Evolutionary conservation across 2,113 vertebrate genomes (phyloP).

Genomic region (Speoplatyrhinus poulsoni): DNA sequence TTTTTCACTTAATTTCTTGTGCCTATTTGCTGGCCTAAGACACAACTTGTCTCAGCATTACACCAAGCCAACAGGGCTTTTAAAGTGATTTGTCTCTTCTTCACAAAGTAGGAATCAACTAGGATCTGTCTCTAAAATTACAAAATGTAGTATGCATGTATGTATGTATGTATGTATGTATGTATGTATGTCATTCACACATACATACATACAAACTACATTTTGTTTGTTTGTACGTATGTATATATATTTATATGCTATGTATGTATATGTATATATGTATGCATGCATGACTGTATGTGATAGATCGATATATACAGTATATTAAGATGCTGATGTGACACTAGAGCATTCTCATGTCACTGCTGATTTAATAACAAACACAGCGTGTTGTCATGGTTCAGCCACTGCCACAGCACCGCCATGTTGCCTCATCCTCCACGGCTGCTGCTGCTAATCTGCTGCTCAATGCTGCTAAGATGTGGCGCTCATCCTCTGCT

Average conservation of each 20-base stretch:
- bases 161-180: too few species aligned
- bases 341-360: too few species aligned
- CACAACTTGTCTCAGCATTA: background rate
- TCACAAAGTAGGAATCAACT: background rate
- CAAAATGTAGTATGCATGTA: too few species aligned
- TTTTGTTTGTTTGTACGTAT: too few species aligned
- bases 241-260: too few species aligned
- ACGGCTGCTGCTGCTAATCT: conserved; percentile 57
- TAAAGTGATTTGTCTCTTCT: background rate
- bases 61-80: background rate
- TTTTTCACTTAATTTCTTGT: too few species aligned
- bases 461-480: conserved; percentile 47
- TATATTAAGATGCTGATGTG: background rate
- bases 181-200: background rate
- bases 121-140: too few species aligned
- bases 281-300: too few species aligned
- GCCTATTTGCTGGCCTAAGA: too few species aligned
- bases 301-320: background rate
- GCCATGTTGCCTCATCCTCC: conserved; percentile 18
- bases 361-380: background rate
- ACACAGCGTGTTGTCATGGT: conserved; percentile 24
- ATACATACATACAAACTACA: background rate
- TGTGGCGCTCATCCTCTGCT: conserved; percentile 44
- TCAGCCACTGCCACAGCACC: conserved; percentile 32
- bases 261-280: too few species aligned